phyloP scores from a whole-genome alignment of 2,113 vertebrate species.

The Phyllopteryx taeniolatus region DNA sequence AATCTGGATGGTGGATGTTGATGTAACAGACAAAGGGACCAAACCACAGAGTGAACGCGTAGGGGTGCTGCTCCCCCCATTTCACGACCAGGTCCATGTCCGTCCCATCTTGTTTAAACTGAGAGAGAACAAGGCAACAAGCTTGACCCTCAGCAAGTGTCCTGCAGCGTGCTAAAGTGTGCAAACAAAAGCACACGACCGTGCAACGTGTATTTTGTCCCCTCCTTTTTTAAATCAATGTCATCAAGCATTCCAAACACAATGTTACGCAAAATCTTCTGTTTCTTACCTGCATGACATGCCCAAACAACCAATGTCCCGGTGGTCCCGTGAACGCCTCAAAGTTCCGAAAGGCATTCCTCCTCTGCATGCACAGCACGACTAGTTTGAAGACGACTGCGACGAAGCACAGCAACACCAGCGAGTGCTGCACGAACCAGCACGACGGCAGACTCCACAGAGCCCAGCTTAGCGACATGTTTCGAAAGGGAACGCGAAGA shows the following conservation, averaged over 20 bases:
- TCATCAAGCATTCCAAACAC: background rate
- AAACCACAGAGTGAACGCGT: constrained; percentile 72
- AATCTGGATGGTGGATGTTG: constrained; percentile 74
- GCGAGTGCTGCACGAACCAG: constrained; percentile 9
- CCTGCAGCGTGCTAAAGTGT: background rate
- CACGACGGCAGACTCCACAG: background rate
- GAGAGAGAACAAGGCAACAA: constrained; percentile 9
- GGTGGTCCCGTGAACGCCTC: constrained; percentile 37
- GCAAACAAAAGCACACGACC: background rate
- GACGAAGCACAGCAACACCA: constrained; percentile 8
- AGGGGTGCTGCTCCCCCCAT: constrained; percentile 66
- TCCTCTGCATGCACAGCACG: background rate
- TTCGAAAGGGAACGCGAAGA: background rate
- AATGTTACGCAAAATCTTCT: background rate
- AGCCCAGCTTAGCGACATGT: background rate
- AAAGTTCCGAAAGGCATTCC: rapidly evolving
- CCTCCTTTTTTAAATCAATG: background rate
- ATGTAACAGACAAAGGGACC: constrained; percentile 69
- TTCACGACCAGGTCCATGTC: constrained; percentile 61
- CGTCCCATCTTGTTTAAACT: constrained; percentile 72
- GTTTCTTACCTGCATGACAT: constrained; percentile 27
- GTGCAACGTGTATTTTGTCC: background rate
- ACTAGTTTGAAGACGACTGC: constrained; percentile 11
- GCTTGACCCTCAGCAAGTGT: background rate
- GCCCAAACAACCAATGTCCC: constrained; percentile 48